Evolutionary conservation across 1,140 invertebrate species (phyloP), one percentile per base, ranked within the genome.

Genomic region (Cepaea nemoralis): DNA sequence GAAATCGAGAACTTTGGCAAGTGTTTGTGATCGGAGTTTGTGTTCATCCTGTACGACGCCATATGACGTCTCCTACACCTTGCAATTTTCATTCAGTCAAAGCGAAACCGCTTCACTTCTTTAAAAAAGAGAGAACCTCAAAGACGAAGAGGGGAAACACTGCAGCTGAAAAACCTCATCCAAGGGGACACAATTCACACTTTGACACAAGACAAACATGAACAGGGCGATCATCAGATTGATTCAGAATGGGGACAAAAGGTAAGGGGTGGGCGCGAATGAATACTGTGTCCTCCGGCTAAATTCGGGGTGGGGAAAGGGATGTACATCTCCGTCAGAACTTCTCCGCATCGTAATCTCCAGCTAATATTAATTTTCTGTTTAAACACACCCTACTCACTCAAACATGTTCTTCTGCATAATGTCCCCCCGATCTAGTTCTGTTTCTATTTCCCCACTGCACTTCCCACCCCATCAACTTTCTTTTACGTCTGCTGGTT

Each of bases 281-380:
- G 37, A 40, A 63, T 63, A 27, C 10, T 22, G 1, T 10, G 59
- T 19, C 59, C 27, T 63, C 3, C 10, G 59, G 59, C n/a, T 63
- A 16, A 31, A 8, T 22, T n/a, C 1, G 59, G 16, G 59, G 22
- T 31, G 59, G 59, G 59, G 33, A 27, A 31, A 5, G 50, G 50
- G 42, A 19, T 14, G 35, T 69, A 40, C 40, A 8, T 39, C 8
- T 2, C 40, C 40, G 19, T 22, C n/a, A n/a, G n/a, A n/a, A 42
- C 16, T 37, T 70, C 24, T 70, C 35, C 69, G 40, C 40, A 39
- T 1, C 69, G 40, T n/a, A 39, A 70, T 70, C 69, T 40, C 37
- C 69, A 24, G 69, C 69, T 70, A 70, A 70, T 70, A 70, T 70
- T 70, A 70, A 70, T 70, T 70, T 70, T 70, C 69, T 70, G 69